phyloP scores from a whole-genome alignment of 2,113 vertebrate species.

The Saccopteryx leptura region DNA sequence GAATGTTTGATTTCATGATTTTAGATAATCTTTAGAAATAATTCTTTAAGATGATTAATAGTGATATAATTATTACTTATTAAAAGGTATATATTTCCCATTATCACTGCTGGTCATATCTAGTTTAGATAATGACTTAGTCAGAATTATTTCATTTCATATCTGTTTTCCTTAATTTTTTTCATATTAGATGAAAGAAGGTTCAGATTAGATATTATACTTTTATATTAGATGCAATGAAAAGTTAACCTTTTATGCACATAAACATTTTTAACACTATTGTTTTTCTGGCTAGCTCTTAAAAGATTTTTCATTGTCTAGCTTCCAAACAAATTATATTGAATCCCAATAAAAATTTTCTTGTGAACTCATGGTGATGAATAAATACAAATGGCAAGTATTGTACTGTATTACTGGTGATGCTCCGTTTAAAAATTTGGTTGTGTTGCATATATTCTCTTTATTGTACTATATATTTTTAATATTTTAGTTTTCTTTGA shows the following conservation, averaged over 20 bases:
- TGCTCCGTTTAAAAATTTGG: neutral
- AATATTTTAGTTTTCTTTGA: conserved; percentile 22
- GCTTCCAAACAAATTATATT: conserved; percentile 29
- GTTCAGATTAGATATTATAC: neutral
- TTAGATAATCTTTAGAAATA: conserved; percentile 46
- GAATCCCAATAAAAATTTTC: conserved; percentile 35
- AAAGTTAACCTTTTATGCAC: conserved; percentile 8
- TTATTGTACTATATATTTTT: neutral
- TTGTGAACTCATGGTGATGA: neutral
- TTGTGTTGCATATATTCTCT: conserved; percentile 4
- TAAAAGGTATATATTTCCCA: neutral
- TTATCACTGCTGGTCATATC: neutral
- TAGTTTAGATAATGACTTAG: conserved; percentile 38
- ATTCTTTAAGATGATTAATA: conserved; percentile 19
- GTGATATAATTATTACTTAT: neutral
- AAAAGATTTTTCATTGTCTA: conserved; percentile 37
- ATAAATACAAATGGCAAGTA: neutral
- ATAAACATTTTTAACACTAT: neutral
- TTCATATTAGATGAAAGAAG: neutral
- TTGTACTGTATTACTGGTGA: neutral
- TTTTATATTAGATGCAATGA: neutral
- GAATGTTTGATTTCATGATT: conserved; percentile 49
- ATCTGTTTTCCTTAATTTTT: neutral
- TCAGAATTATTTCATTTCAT: neutral
- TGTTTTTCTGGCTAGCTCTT: conserved; percentile 32